A percentile compares a stretch with the other conserved stretches of the same genome.
These are phyloP conservation scores for Sycophila texana DNA, from an alignment of 2,888 invertebrate genomes.

Conservation along the genomic window DNA sequence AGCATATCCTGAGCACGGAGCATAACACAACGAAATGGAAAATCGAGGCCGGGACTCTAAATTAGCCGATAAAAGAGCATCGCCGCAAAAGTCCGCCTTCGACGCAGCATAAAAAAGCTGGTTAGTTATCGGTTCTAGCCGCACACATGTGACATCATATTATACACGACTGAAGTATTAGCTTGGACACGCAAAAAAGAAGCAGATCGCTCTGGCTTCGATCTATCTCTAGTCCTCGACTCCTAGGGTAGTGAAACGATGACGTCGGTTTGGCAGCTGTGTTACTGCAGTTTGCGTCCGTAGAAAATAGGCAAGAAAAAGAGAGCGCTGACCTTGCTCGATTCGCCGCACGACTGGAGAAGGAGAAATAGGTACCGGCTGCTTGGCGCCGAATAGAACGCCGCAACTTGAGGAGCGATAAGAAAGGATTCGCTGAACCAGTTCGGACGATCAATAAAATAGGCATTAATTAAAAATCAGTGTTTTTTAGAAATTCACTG, in stretches of 20 bases:
- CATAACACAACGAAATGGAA: constrained; percentile 25
- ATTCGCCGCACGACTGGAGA: background rate
- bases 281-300: background rate
- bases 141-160: constrained; percentile 62
- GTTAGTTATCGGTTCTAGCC: constrained; percentile 37
- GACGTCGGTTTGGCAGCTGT: constrained; percentile 47
- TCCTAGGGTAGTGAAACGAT: background rate
- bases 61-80: constrained; percentile 48
- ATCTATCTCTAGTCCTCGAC: constrained; percentile 67
- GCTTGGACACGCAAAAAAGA: constrained; percentile 60
- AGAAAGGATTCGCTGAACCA: constrained; percentile 15
- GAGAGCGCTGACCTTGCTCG: background rate
- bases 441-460: background rate
- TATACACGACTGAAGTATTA: constrained; percentile 67
- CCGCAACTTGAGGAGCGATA: constrained; percentile 5
- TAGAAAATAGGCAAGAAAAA: constrained; percentile 12
- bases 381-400: constrained; percentile 9
- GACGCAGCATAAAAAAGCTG: constrained; percentile 36
- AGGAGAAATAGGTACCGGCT: background rate
- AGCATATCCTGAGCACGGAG: no score
- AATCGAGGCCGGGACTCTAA: constrained; percentile 44
- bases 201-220: constrained; percentile 2
- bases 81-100: constrained; percentile 13
- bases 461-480: constrained; percentile 41
- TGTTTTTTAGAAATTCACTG: constrained; percentile 23